phyloP scores from a whole-genome alignment of 2,888 invertebrate species.

The Drosophila fungiperda region DNA sequence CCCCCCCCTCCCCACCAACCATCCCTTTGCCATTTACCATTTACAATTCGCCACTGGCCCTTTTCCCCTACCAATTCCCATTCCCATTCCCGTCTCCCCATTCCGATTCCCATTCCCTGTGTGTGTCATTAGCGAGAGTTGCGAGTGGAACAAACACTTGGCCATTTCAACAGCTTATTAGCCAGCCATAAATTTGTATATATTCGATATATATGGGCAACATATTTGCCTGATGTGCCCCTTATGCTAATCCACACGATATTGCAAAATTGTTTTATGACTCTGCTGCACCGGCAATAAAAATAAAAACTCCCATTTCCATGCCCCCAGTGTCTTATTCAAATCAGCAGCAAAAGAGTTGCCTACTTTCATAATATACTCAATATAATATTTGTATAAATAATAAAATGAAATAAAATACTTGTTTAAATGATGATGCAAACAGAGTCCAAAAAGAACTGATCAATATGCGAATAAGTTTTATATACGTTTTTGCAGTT shows the following conservation, averaged over 20 bases:
- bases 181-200: slow-evolving; percentile 47
- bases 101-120: slow-evolving; percentile 34
- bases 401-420: not conserved
- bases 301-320: slow-evolving; percentile 2
- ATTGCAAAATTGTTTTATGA: slow-evolving; percentile 10
- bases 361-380: no score
- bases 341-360: slow-evolving; percentile 8
- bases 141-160: slow-evolving; percentile 56
- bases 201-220: slow-evolving; percentile 13
- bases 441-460: no score
- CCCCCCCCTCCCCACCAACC: not conserved
- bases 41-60: not conserved
- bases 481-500: no score
- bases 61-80: not conserved
- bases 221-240: slow-evolving; percentile 53
- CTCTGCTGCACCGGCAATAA: slow-evolving; percentile 10
- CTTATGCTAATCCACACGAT: slow-evolving; percentile 57
- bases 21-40: not conserved
- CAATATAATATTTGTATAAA: not conserved
- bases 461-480: no score
- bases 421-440: not conserved
- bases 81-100: not conserved
- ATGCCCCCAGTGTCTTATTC: not conserved
- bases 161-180: slow-evolving; percentile 37
- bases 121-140: slow-evolving; percentile 59